These are phyloP conservation scores for Chelonia mydas DNA, from an alignment of 2,797 vertebrate species.

Conservation along the genomic window DNA sequence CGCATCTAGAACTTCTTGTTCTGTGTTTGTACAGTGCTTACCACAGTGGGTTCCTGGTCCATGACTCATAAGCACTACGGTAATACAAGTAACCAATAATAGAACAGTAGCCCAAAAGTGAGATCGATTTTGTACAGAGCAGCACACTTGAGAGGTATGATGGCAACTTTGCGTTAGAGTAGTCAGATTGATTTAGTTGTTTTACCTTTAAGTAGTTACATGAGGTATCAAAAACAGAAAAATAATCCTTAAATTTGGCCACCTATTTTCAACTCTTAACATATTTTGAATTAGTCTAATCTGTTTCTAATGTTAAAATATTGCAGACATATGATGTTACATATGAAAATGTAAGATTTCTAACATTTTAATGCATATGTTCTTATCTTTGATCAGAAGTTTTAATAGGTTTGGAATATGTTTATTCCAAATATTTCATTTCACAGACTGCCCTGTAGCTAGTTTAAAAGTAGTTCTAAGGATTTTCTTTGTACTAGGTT, in stretches of 20 bases:
- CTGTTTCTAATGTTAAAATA: background rate
- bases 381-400: background rate
- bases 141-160: constrained; percentile 31
- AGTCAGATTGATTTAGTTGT: background rate
- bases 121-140: background rate
- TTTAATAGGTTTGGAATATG: background rate
- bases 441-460: background rate
- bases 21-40: background rate
- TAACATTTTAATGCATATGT: background rate
- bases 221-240: background rate
- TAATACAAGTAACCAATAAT: background rate
- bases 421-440: background rate
- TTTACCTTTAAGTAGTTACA: background rate
- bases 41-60: background rate
- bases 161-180: background rate
- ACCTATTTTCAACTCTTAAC: background rate
- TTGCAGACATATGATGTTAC: background rate
- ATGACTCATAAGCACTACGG: background rate
- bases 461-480: background rate
- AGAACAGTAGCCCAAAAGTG: background rate
- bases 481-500: background rate
- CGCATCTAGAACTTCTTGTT: background rate
- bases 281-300: background rate
- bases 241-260: background rate
- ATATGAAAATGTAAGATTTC: background rate